Conservation (phyloP, 1,140 invertebrate species). For the Aleiodes sp. region DNA sequence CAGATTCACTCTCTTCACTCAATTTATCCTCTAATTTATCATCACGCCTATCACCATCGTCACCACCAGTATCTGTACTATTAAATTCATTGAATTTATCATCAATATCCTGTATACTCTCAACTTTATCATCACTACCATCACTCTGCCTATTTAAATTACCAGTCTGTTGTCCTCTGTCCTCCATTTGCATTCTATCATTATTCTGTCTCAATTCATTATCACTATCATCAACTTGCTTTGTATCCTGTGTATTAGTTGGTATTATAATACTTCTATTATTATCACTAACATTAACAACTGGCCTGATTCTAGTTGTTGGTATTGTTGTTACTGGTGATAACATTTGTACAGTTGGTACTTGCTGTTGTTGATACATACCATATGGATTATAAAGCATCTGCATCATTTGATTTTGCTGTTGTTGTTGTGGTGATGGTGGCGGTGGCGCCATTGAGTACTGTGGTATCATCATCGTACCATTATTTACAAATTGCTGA, state of each 20-base stretch:
- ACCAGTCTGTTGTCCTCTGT: conserved; percentile 45
- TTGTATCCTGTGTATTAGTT: conserved; percentile 40
- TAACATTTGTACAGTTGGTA: conserved; percentile 67
- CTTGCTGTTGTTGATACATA: conserved; percentile 68
- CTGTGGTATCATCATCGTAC: conserved; percentile 67
- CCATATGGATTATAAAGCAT: conserved; percentile 67
- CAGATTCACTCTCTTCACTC: neutral
- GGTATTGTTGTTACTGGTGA: conserved; percentile 65
- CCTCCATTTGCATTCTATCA: conserved; percentile 40
- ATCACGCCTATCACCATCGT: conserved; percentile 25
- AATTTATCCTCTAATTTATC: conserved; percentile 12
- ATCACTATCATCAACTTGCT: conserved; percentile 36
- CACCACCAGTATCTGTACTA: conserved; percentile 17
- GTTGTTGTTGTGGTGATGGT: conserved; percentile 59
- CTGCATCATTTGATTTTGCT: conserved; percentile 68
- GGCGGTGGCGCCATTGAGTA: conserved; percentile 66
- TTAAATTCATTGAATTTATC: neutral
- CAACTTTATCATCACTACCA: neutral
- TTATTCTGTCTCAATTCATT: conserved; percentile 8
- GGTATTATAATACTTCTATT: conserved; percentile 46
- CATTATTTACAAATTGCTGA: conserved; percentile 70
- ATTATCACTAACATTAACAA: conserved; percentile 41
- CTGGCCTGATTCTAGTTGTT: conserved; percentile 49
- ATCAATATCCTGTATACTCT: neutral
- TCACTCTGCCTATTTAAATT: no score